A percentile compares a stretch with the other conserved stretches of the same genome.
phyloP scores from a whole-genome alignment of 1,140 invertebrate genomes.

The Pseudomyrmex dendroicus region DNA sequence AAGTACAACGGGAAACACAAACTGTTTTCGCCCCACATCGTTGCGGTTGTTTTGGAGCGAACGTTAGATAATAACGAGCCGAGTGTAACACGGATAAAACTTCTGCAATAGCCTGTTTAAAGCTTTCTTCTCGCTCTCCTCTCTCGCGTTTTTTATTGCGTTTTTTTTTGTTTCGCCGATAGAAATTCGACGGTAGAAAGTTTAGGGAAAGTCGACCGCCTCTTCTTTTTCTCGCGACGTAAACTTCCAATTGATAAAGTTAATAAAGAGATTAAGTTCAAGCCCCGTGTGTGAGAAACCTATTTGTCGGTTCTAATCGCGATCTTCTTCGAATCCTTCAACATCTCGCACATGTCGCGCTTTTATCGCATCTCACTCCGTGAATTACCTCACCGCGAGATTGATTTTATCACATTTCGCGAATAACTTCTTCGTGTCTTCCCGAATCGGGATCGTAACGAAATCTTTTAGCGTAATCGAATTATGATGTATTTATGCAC shows the following conservation, averaged over 20 bases:
- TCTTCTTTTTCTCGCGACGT: background rate
- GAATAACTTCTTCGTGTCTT: slow-evolving; percentile 24
- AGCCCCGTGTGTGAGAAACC: background rate
- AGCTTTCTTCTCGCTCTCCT: background rate
- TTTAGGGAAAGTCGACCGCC: background rate
- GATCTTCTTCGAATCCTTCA: background rate
- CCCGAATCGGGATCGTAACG: slow-evolving; percentile 13
- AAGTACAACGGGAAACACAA: slow-evolving; percentile 53
- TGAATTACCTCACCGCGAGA: slow-evolving; percentile 5
- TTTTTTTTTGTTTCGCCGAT: background rate
- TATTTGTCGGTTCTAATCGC: background rate
- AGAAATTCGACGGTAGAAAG: background rate
- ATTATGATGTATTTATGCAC: slow-evolving; percentile 13
- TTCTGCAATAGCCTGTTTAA: slow-evolving; percentile 15
- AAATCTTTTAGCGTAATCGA: slow-evolving; percentile 34
- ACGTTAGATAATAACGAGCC: slow-evolving; percentile 42
- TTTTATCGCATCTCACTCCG: background rate
- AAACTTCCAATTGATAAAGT: background rate
- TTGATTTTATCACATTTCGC: slow-evolving; percentile 26
- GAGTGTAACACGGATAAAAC: slow-evolving; percentile 22
- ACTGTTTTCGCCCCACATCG: slow-evolving; percentile 23
- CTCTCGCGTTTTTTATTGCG: background rate
- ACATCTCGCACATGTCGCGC: slow-evolving; percentile 23
- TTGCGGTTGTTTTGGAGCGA: slow-evolving; percentile 35
- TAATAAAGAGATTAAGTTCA: background rate